phyloP scores from a whole-genome alignment of 1,140 invertebrate species.

The Achatina immaculata region DNA sequence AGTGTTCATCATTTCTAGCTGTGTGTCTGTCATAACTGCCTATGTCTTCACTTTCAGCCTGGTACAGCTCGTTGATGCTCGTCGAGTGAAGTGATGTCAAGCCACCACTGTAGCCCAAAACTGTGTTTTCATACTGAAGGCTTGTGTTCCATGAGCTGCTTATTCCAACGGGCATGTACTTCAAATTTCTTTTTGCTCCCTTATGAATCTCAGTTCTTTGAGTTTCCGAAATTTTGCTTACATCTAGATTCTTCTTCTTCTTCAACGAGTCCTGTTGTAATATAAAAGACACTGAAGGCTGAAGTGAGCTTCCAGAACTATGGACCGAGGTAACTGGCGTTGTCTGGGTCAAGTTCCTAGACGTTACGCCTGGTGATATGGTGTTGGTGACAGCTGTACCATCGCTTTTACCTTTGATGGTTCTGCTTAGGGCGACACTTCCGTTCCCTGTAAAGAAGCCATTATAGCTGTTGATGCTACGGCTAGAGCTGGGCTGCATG shows the following conservation, averaged over 20 bases:
- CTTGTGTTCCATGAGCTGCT: no score
- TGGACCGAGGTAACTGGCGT: neutral
- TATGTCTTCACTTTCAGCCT: no score
- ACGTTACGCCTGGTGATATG: neutral
- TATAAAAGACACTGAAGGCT: neutral
- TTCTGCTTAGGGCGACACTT: neutral
- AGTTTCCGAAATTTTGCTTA: neutral
- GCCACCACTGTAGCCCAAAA: no score
- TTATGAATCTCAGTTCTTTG: neutral
- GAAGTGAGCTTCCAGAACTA: neutral
- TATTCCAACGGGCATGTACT: neutral
- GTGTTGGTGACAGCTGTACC: neutral
- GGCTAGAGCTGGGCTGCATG: no score
- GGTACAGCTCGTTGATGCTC: no score
- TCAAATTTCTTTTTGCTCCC: neutral
- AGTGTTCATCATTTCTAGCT: no score
- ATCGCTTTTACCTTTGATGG: neutral
- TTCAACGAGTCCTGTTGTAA: neutral
- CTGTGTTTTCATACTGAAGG: no score
- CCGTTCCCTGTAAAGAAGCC: neutral
- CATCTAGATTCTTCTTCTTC: neutral
- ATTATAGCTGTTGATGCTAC: neutral
- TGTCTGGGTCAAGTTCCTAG: neutral
- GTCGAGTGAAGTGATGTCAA: no score
- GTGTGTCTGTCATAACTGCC: no score